Evolutionary conservation across 2,113 vertebrate genomes (phyloP), one percentile per base, ranked within the genome.

Genomic region (Bujurquina vittata): DNA sequence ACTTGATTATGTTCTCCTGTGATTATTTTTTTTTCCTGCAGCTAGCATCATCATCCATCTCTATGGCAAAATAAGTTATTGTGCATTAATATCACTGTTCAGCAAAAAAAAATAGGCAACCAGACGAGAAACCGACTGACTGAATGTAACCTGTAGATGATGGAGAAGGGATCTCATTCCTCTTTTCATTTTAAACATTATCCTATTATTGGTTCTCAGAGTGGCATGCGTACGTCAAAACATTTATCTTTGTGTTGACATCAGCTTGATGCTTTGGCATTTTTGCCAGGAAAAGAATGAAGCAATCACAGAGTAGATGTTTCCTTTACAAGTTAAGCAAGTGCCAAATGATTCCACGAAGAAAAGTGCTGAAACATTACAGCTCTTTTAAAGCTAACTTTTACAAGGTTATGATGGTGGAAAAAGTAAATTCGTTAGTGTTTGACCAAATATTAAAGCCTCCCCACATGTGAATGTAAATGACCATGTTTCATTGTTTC

Each of bases 61-160:
- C n/a, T 67, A 81, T 79, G 82, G 89, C 84, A 59, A 82, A 92
- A 87, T 65, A 90, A 83, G 69, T 86, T 86, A 83, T 61, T 83
- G 89, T 93, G 92, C 90, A 90, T 92, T 88, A 92, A 87, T 88
- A 85, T 90, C 79, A 88, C 87, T 89, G 85, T 91, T 88, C 85
- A 87, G 84, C 87, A 93, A 82, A 37, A 37, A 35, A 33, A 91
- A 79, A 91, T 79, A 93, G 85, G 89, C 91, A 92, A 93, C 82
- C 73, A 78, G 93, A 88, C 77, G 69, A 95, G 89, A 94, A 93
- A 93, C 95, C 95, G 95, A 95, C 96, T 95, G 94, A 95, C 92
- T 96, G 95, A 96, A 96, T 96, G 96, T 96, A 95, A 94, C 88
- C 79, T 78, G 75, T 83, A 84, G 84, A 87, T 60, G 89, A 88